These are phyloP conservation scores for Benthosema pterotum DNA, from an alignment of 2,797 vertebrate species.

Conservation along the genomic window DNA sequence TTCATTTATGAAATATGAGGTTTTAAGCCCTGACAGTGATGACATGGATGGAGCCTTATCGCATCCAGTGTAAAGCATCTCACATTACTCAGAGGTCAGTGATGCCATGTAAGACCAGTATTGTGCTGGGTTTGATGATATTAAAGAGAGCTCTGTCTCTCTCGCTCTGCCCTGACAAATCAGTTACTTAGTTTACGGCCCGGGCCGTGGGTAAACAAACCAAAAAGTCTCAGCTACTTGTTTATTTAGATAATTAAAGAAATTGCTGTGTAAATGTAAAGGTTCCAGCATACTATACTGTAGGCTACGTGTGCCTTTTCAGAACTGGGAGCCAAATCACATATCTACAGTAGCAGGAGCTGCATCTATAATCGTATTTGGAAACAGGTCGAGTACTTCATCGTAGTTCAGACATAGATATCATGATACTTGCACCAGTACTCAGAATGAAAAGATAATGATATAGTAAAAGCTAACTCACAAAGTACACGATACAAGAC, in stretches of 20 bases:
- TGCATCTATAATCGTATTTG: slow-evolving; percentile 38
- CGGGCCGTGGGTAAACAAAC: slow-evolving; percentile 67
- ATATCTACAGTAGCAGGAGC: slow-evolving; percentile 37
- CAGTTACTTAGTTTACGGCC: slow-evolving; percentile 61
- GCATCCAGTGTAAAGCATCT: slow-evolving; percentile 27
- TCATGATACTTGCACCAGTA: not conserved
- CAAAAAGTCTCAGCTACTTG: slow-evolving; percentile 61
- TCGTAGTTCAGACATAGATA: not conserved
- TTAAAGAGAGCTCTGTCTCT: slow-evolving; percentile 74
- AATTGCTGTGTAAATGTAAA: slow-evolving; percentile 71
- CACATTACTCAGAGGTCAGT: slow-evolving; percentile 37
- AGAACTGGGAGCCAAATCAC: slow-evolving; percentile 49
- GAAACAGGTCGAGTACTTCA: slow-evolving; percentile 1
- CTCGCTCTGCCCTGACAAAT: slow-evolving; percentile 63
- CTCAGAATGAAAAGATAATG: slow-evolving; percentile 1
- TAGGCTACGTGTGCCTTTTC: slow-evolving; percentile 58
- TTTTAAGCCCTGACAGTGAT: too few species aligned
- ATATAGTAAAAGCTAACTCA: too few species aligned
- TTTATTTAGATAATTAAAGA: slow-evolving; percentile 76
- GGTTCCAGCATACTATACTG: slow-evolving; percentile 54
- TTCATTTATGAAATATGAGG: too few species aligned
- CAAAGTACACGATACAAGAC: too few species aligned
- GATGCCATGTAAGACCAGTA: slow-evolving; percentile 62
- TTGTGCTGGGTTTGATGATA: slow-evolving; percentile 63
- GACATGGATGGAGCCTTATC: slow-evolving; percentile 31